These are phyloP conservation scores for Himalopsyche phryganea DNA, from an alignment of 1,140 invertebrate species.

Conservation along the genomic window DNA sequence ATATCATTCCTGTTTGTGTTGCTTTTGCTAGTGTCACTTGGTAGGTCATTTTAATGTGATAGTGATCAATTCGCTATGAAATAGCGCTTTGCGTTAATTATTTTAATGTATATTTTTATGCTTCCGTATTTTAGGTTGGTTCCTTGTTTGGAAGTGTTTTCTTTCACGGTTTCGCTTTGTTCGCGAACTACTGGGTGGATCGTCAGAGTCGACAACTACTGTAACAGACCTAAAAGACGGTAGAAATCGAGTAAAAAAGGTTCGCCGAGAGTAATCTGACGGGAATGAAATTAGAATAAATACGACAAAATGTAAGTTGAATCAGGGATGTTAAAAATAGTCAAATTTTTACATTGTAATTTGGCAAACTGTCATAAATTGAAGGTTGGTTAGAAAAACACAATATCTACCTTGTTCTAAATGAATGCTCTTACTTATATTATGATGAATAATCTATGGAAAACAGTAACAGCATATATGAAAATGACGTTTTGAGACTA, in stretches of 20 bases:
- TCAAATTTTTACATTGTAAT: too few species aligned
- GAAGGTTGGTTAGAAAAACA: too few species aligned
- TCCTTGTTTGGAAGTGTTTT: conserved; percentile 85
- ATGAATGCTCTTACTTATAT: too few species aligned
- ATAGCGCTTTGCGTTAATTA: not conserved
- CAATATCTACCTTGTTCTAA: too few species aligned
- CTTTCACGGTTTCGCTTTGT: conserved; percentile 82
- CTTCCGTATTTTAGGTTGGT: conserved; percentile 69
- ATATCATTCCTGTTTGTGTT: conserved; percentile 22
- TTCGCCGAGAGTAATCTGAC: conserved; percentile 56
- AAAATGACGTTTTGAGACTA: too few species aligned
- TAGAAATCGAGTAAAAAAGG: conserved; percentile 56
- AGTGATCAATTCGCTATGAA: not conserved
- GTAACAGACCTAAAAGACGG: conserved; percentile 52
- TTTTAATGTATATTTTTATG: not conserved
- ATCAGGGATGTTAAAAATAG: too few species aligned
- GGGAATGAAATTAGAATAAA: too few species aligned
- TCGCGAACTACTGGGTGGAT: conserved; percentile 75
- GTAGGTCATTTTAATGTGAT: conserved; percentile 5
- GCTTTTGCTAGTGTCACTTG: conserved; percentile 24
- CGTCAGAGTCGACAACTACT: conserved; percentile 52
- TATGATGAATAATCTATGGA: too few species aligned
- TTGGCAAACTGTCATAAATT: too few species aligned
- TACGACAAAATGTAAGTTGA: too few species aligned
- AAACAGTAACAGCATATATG: too few species aligned